Percentiles rank a stretch among this genome's conserved stretches.
Evolutionary conservation across 2,888 invertebrate genomes (phyloP).

Genomic region (Caenorhabditis drosophilae): DNA sequence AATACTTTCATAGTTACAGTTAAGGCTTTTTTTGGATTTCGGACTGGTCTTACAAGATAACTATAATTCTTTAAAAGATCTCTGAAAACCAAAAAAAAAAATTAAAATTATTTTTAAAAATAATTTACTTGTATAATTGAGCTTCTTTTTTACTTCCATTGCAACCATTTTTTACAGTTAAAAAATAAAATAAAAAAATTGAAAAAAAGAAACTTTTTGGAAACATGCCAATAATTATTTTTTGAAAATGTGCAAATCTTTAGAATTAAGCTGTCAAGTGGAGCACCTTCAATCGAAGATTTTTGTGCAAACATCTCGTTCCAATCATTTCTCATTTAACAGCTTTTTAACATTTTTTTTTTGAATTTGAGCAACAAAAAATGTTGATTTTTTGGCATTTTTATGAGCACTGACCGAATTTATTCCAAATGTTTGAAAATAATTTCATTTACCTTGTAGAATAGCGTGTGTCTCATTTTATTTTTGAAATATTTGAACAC

Average conservation of each 20-base stretch:
- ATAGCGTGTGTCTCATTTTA: conserved; percentile 26
- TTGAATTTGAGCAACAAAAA: not conserved
- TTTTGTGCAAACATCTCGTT: conserved; percentile 10
- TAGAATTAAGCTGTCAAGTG: conserved; percentile 39
- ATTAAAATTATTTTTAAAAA: not conserved
- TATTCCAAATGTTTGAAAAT: not conserved
- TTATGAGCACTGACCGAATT: too few species aligned
- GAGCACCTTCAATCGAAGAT: conserved; percentile 14
- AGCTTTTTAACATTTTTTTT: not conserved
- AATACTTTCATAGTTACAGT: conserved; percentile 57
- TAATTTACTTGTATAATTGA: conserved; percentile 35
- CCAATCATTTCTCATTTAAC: not conserved
- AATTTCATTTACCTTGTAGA: conserved; percentile 30
- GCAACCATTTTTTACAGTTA: not conserved
- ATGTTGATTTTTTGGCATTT: too few species aligned
- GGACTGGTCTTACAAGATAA: conserved; percentile 53
- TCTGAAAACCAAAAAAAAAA: conserved; percentile 25
- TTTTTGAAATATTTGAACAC: conserved; percentile 14
- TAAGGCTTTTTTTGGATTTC: conserved; percentile 41
- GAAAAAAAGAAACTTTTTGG: conserved; percentile 5
- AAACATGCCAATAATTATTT: conserved; percentile 5
- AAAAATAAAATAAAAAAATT: conserved; percentile 2
- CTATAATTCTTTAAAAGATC: conserved; percentile 53
- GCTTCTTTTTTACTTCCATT: conserved; percentile 42
- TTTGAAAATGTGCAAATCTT: not conserved